Base-by-base conservation (phyloP, 2,113 vertebrate genomes). In the Nesoenas mayeri region DNA sequence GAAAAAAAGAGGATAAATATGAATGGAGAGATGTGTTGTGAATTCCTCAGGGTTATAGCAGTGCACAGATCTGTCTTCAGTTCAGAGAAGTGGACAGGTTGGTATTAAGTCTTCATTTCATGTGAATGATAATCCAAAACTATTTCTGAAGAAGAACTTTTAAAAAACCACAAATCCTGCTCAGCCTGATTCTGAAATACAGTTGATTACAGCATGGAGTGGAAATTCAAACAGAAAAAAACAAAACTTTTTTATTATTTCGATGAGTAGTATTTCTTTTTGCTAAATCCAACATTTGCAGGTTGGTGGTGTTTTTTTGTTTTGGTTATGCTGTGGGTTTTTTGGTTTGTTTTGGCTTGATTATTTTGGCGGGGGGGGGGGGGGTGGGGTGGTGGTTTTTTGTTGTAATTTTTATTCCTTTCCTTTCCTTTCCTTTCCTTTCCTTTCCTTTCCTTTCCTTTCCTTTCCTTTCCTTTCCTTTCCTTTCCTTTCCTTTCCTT, bases 101-200 rank as follows among this genome's bases (percentile, higher is more conserved):
- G 74, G 56, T 71, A 83, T 82, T 95, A 91, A 95, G 56, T 71
- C 47, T 93, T 95, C 17, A 85, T 93, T 96, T 92, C 62, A 88
- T 67, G 18, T 60, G 53, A 83, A 71, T 83, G 58, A 61, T 93
- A 94, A 95, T 93, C 81, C 79, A 85, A 42, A 92, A 75, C 67
- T 95, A 29, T 93, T 95, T 96, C 18, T 40, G 72, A 95, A 88
- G 50, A 87, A 50, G 53, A 85, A 62, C 34, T 89, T 95, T 79
- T 22, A 21, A 60, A 85, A 82, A 89, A 88, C 28, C 51, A 65
- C 34, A 95, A 96, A 92, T 94, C 70, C 80, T 73, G n/a, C 58
- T 92, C 69, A 91, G 50, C 10, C 61, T 58, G 79, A 89, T 90
- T 93, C 77, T 89, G 70, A 93, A 91, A 79, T 70, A 47, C 25